Evolutionary conservation across 53 echinoderm and acorn worm genomes (phyloP).

Genomic region (Pentamera pediparva): DNA sequence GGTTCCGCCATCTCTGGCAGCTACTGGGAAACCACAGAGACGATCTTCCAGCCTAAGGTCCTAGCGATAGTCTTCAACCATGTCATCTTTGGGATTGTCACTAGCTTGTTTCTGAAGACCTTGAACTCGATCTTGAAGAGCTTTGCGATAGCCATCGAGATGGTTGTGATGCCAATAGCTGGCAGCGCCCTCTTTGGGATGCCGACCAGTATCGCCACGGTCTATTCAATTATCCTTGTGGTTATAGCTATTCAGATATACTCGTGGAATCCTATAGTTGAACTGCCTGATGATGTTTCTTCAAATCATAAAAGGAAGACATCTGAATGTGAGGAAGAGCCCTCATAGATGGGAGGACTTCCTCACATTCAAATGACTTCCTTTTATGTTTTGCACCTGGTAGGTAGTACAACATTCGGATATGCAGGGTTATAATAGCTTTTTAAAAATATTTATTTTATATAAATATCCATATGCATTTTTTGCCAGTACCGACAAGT

Average conservation of each 20-base stretch:
- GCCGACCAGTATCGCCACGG: conserved; percentile 36
- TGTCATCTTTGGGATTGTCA: conserved; percentile 69
- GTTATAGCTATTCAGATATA: conserved; percentile 54
- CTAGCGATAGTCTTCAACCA: conserved; percentile 55
- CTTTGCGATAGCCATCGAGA: conserved; percentile 75
- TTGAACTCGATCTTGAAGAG: conserved; percentile 91
- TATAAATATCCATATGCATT: too few relatives aligned
- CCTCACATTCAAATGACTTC: neutral
- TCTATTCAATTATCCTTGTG: conserved; percentile 53
- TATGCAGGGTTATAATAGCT: neutral
- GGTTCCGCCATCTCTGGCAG: neutral
- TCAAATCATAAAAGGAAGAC: neutral
- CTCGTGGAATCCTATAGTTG: conserved; percentile 46
- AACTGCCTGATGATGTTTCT: neutral
- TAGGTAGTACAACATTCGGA: too few relatives aligned
- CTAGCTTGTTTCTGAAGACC: conserved; percentile 67
- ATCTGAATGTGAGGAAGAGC: neutral
- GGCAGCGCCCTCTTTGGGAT: conserved; percentile 53
- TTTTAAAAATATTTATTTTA: neutral
- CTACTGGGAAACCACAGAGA: neutral
- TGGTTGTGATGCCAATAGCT: conserved; percentile 54
- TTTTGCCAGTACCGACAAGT: too few relatives aligned
- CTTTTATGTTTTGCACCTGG: neutral
- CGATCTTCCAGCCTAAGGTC: conserved; percentile 40
- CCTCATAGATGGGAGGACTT: neutral